Conservation (phyloP, 2,797 vertebrate genomes). For the Danio choprae region DNA sequence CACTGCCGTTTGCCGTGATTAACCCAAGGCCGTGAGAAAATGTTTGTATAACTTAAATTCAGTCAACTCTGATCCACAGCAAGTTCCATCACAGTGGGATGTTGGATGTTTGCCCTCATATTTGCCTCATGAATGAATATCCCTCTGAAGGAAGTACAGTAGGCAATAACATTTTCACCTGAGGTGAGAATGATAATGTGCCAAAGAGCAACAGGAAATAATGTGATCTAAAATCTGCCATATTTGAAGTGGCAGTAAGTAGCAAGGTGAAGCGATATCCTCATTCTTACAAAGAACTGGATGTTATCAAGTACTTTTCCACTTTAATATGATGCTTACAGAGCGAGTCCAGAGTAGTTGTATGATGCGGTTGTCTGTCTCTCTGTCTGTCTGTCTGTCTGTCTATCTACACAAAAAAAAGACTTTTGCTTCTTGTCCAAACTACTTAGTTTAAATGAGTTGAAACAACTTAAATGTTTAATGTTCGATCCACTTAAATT, state of each 20-base stretch:
- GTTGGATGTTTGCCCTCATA: neutral
- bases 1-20: neutral
- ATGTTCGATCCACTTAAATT: too few species aligned
- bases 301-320: neutral
- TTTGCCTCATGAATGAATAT: conserved; percentile 7
- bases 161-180: neutral
- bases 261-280: conserved; percentile 2
- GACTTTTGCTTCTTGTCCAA: too few species aligned
- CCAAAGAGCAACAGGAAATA: neutral
- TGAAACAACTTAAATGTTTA: too few species aligned
- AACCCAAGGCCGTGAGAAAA: conserved; percentile 16
- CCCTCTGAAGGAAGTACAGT: conserved; percentile 10
- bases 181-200: neutral
- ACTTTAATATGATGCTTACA: neutral
- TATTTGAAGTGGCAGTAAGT: neutral
- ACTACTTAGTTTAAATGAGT: too few species aligned
- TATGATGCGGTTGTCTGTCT: neutral
- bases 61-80: neutral
- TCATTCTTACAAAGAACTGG: neutral
- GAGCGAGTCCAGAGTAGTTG: neutral
- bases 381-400: too few species aligned
- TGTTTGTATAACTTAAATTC: neutral
- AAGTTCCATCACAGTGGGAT: conserved; percentile 3
- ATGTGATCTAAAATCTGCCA: neutral
- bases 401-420: too few species aligned